These are phyloP conservation scores for Podarcis muralis DNA, from an alignment of 2,113 vertebrate species.

Conservation along the genomic window DNA sequence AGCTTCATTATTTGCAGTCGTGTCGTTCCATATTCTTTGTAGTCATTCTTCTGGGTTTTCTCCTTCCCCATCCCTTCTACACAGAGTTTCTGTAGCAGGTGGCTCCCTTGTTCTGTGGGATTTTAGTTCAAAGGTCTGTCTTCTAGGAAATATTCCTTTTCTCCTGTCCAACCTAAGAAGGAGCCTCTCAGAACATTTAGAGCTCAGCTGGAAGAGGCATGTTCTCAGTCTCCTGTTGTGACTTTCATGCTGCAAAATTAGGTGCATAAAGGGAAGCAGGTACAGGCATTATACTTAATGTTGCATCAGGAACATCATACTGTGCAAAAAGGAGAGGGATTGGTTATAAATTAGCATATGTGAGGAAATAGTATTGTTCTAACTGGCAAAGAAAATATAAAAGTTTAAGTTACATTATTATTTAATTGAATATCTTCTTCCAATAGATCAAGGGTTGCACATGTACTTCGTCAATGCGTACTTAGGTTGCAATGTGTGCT, in stretches of 20 bases:
- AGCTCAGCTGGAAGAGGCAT: conserved; percentile 16
- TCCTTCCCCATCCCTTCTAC: neutral
- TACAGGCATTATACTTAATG: neutral
- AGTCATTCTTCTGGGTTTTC: neutral
- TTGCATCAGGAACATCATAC: neutral
- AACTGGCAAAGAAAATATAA: neutral
- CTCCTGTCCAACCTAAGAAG: neutral
- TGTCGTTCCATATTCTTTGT: neutral
- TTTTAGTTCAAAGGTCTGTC: neutral
- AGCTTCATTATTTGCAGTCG: neutral
- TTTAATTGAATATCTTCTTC: neutral
- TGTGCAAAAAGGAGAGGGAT: neutral
- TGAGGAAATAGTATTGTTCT: neutral
- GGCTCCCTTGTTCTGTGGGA: neutral
- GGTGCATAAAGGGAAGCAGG: neutral
- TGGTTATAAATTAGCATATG: neutral
- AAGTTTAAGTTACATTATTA: neutral
- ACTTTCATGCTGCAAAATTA: neutral
- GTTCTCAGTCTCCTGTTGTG: neutral
- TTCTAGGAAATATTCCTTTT: neutral
- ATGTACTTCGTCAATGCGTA: no score
- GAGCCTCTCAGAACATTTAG: neutral
- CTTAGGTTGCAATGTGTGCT: no score
- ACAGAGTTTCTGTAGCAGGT: neutral
- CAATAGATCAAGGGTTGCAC: neutral